These are phyloP conservation scores for Tetraneura akinire DNA, from an alignment of 1,140 invertebrate species.

Conservation along the genomic window DNA sequence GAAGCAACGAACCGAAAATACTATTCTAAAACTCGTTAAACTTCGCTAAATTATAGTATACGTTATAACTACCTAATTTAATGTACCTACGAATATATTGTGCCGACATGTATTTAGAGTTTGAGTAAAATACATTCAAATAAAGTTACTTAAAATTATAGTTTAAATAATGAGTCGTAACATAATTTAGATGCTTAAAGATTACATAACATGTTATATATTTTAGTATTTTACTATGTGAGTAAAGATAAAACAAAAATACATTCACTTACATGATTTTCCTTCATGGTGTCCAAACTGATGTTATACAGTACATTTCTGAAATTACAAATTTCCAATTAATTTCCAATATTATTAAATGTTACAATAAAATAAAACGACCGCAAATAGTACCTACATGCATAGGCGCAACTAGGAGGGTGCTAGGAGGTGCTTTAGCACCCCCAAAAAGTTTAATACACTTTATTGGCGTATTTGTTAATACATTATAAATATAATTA, in stretches of 20 bases:
- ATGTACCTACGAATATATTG: too few species aligned
- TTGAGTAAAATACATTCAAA: too few species aligned
- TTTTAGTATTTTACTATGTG: not conserved
- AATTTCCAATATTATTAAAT: too few species aligned
- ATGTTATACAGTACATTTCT: conserved; percentile 82
- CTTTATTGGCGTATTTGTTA: too few species aligned
- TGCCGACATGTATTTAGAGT: too few species aligned
- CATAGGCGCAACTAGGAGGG: too few species aligned
- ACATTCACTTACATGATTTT: conserved; percentile 64
- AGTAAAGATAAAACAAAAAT: not conserved
- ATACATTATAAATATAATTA: too few species aligned
- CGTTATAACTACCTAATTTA: too few species aligned
- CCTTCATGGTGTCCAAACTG: conserved; percentile 70
- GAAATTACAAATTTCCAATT: conserved; percentile 58
- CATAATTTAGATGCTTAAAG: not conserved
- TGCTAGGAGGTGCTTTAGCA: too few species aligned
- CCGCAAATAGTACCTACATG: not conserved
- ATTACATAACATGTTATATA: not conserved
- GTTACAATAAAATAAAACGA: too few species aligned
- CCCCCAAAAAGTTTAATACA: too few species aligned
- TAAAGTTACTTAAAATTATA: not conserved
- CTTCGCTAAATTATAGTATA: not conserved
- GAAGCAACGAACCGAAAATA: conserved; percentile 24
- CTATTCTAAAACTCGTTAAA: conserved; percentile 11
- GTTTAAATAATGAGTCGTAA: not conserved